Evolutionary conservation across 2,113 vertebrate species (phyloP).

Genomic region (Aix galericulata): DNA sequence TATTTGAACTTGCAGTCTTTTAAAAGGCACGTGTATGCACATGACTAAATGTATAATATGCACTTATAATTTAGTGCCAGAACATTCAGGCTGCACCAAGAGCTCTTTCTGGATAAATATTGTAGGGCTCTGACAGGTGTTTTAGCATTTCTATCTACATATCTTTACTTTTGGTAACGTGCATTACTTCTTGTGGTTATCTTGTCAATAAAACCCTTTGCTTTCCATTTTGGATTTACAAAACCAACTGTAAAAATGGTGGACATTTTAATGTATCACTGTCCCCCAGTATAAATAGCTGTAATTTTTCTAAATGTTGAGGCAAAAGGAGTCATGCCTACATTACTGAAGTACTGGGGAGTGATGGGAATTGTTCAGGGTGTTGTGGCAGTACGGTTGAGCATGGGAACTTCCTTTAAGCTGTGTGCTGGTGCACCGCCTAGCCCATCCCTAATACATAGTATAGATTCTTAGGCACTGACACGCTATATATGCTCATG

Average conservation of each 20-base stretch:
- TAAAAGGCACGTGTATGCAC: neutral
- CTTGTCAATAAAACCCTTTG: neutral
- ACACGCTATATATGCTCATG: neutral
- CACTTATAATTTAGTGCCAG: neutral
- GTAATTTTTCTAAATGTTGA: neutral
- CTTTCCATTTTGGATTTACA: neutral
- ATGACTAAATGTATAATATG: neutral
- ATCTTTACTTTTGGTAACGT: neutral
- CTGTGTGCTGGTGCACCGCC: neutral
- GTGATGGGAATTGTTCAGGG: neutral
- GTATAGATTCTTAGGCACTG: neutral
- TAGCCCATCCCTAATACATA: neutral
- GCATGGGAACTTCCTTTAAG: neutral
- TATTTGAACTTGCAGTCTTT: neutral
- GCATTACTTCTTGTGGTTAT: neutral
- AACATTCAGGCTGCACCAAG: neutral
- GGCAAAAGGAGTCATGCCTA: neutral
- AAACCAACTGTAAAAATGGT: neutral
- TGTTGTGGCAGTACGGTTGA: neutral
- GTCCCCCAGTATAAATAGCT: neutral
- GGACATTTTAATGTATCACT: neutral
- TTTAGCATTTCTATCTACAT: neutral
- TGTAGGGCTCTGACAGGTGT: neutral
- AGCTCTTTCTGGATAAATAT: neutral
- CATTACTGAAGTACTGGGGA: neutral